Conservation (phyloP, 2,888 invertebrate genomes). For the Congeria kusceri region DNA sequence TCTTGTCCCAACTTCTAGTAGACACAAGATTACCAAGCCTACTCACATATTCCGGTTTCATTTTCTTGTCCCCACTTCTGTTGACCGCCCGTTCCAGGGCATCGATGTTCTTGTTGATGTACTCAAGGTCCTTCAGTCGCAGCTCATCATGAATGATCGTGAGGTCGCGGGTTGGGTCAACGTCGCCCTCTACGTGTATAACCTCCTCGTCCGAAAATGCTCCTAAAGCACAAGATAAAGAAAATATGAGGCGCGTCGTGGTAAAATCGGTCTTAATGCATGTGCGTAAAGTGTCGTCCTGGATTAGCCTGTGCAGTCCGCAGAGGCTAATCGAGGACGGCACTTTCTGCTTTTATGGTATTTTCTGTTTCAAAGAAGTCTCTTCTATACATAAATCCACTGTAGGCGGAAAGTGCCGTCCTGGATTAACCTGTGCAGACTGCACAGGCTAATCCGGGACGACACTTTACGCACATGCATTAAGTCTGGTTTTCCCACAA, state of each 20-base stretch:
- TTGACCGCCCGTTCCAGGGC: slow-evolving; percentile 91
- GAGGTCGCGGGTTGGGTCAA: slow-evolving; percentile 97
- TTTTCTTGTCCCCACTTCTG: slow-evolving; percentile 96
- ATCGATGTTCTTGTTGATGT: slow-evolving; percentile 92
- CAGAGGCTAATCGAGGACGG: neutral
- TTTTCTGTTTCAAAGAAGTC: too few species aligned
- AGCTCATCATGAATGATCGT: slow-evolving; percentile 98
- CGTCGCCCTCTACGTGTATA: slow-evolving; percentile 99
- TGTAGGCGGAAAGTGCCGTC: too few species aligned
- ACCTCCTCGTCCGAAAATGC: slow-evolving; percentile 99
- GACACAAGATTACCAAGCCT: neutral
- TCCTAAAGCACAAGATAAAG: slow-evolving; percentile 88
- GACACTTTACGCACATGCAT: too few species aligned
- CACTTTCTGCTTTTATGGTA: neutral
- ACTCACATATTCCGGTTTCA: slow-evolving; percentile 97
- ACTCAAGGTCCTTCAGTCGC: slow-evolving; percentile 96
- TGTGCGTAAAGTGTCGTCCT: too few species aligned
- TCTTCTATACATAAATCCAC: too few species aligned
- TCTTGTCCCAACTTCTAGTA: too few species aligned
- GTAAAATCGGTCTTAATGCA: too few species aligned
- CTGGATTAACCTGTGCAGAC: too few species aligned
- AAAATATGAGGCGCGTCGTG: too few species aligned
- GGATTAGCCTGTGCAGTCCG: neutral
- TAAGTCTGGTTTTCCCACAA: too few species aligned
- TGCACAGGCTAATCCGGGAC: too few species aligned